Evolutionary conservation across 2,113 vertebrate genomes (phyloP), one percentile per base, ranked within the genome.

Genomic region (Acrocephalus kingi): DNA sequence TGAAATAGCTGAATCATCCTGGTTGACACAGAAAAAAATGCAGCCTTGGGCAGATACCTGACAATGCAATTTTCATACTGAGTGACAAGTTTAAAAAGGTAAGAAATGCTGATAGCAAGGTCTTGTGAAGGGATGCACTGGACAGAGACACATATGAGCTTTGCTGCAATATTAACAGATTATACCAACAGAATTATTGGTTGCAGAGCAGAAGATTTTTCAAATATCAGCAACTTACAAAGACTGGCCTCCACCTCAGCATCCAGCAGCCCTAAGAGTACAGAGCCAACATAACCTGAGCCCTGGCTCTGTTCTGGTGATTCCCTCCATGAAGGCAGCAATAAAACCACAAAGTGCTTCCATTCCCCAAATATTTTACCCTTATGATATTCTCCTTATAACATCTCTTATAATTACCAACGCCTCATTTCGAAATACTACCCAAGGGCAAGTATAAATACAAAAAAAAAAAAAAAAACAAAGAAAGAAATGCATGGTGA

Each of bases 391-490:
- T 87, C 67, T 89, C 14, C 45, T 94, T 84, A 75, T 35, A 90
- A 86, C 25, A n/a, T 43, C 39, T 41, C 13, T 90, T 46, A 71
- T 83, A 45, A 66, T 83, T 87, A 91, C 27, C 45, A 92, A 68
- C 24, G 48, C 71, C 43, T 73, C 27, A 68, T 87, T 89, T 93
- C 27, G n/a, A 91, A 92, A 49, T 5, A 2, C 25, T 81, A 62
- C 78, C 68, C 39, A 30, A 74, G 45, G 75, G 85, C 64, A 92
- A 78, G 22, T 14, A 48, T 78, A 81, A 72, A 67, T 46, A 45
- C 15, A 45, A 45, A 45, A 45, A 94, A 93, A 95, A 43, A 43
- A 43, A 68, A 76, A 93, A 94, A 93, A 95, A 81, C 61, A 92
- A 94, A 94, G 84, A 75, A 87, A 84, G 45, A 92, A 91, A 77